Conservation (phyloP, 2,113 vertebrate genomes). For the Hemichromis elongatus region DNA sequence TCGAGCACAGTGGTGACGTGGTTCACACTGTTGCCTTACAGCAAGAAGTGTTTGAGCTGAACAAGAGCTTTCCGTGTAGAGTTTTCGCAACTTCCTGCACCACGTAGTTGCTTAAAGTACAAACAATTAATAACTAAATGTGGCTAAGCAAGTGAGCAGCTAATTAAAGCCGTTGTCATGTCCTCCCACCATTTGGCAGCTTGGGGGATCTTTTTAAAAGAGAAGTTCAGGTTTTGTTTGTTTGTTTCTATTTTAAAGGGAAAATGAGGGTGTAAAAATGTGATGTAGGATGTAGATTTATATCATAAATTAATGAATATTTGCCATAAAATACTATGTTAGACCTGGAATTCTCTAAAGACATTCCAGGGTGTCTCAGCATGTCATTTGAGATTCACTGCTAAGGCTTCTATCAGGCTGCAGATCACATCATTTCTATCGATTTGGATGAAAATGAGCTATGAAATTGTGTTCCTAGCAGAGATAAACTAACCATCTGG, state of each 20-base stretch:
- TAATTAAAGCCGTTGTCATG: background rate
- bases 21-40: background rate
- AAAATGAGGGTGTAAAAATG: background rate
- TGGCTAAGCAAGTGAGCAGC: no score
- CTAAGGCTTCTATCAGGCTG: background rate
- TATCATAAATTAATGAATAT: background rate
- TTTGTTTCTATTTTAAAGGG: background rate
- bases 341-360: background rate
- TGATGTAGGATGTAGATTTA: background rate
- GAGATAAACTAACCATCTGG: background rate
- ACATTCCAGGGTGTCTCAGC: background rate
- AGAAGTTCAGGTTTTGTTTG: background rate
- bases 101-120: background rate
- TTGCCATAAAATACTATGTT: background rate
- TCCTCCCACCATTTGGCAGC: background rate
- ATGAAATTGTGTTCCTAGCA: background rate
- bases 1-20: background rate
- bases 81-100: background rate
- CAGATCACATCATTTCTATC: background rate
- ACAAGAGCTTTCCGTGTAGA: background rate
- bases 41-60: background rate
- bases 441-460: background rate
- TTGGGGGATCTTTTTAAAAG: background rate
- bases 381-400: background rate
- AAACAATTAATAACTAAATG: background rate